Conservation (phyloP, 2,113 vertebrate species). For the Bolborhynchus lineola region DNA sequence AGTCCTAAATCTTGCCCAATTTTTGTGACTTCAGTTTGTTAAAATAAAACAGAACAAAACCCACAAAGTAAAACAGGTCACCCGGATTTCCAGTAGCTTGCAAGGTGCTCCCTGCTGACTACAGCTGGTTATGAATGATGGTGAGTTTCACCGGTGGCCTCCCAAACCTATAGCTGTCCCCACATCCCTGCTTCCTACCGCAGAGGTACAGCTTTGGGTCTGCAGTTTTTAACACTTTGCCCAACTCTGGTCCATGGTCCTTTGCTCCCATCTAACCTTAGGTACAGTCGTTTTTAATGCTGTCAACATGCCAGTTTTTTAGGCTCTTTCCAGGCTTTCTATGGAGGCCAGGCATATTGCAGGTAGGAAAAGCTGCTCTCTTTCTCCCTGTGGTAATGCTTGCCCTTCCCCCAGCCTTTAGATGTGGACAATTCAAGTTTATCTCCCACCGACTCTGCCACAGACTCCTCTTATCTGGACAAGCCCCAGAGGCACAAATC, state of each 20-base stretch:
- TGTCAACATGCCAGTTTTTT: neutral
- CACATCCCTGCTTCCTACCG: neutral
- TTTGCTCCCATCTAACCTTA: neutral
- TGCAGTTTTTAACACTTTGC: neutral
- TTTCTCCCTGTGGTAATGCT: neutral
- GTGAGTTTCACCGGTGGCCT: neutral
- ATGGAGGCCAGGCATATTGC: neutral
- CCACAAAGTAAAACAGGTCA: neutral
- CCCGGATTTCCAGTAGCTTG: neutral
- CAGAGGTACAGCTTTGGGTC: neutral
- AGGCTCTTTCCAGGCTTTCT: neutral
- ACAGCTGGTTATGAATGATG: neutral
- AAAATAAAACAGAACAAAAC: neutral
- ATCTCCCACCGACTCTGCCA: conserved; percentile 40
- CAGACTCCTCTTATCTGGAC: conserved; percentile 41
- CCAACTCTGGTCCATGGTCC: neutral
- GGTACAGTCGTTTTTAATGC: fast-evolving
- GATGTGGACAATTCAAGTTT: conserved; percentile 53
- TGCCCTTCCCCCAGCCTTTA: conserved; percentile 44
- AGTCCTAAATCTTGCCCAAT: neutral
- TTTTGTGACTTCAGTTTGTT: neutral
- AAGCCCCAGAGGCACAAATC: conserved; percentile 51
- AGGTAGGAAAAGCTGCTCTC: neutral
- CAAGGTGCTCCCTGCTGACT: neutral
- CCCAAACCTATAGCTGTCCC: neutral